Evolutionary conservation across 2,113 vertebrate species (phyloP).

Genomic region (Etheostoma spectabile): DNA sequence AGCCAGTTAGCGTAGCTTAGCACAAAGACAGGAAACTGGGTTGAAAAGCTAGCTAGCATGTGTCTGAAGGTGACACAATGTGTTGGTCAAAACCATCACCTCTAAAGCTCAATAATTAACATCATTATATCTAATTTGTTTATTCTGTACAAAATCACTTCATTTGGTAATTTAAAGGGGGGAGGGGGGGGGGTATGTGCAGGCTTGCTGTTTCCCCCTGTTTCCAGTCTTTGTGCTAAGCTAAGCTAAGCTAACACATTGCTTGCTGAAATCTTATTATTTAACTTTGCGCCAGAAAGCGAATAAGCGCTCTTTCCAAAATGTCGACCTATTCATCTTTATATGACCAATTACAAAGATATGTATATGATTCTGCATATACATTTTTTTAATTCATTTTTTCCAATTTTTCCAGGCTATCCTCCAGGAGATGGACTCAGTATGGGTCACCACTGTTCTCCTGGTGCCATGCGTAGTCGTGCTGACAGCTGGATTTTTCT

Average conservation of each 20-base stretch:
- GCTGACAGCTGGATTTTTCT: conserved; percentile 88
- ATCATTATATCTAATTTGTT: neutral
- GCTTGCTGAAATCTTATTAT: neutral
- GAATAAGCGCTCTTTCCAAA: conserved; percentile 1
- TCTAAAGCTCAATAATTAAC: neutral
- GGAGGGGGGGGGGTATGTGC: neutral
- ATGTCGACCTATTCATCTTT: neutral
- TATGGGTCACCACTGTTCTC: conserved; percentile 77
- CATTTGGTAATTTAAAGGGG: too few species aligned
- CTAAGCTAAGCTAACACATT: conserved; percentile 21
- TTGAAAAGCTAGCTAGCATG: neutral
- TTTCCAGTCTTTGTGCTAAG: conserved; percentile 9
- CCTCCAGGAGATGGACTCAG: conserved; percentile 83
- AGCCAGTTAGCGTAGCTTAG: conserved; percentile 11
- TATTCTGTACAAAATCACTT: neutral
- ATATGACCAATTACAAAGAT: neutral
- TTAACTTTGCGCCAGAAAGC: neutral
- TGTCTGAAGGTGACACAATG: too few species aligned
- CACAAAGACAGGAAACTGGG: neutral
- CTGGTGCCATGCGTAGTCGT: conserved; percentile 87
- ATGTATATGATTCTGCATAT: neutral
- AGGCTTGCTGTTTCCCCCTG: neutral
- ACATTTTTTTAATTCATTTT: neutral
- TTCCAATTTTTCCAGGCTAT: conserved; percentile 14
- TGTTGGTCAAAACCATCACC: neutral